phyloP scores from a whole-genome alignment of 1,140 invertebrate species.

The Mya arenaria region DNA sequence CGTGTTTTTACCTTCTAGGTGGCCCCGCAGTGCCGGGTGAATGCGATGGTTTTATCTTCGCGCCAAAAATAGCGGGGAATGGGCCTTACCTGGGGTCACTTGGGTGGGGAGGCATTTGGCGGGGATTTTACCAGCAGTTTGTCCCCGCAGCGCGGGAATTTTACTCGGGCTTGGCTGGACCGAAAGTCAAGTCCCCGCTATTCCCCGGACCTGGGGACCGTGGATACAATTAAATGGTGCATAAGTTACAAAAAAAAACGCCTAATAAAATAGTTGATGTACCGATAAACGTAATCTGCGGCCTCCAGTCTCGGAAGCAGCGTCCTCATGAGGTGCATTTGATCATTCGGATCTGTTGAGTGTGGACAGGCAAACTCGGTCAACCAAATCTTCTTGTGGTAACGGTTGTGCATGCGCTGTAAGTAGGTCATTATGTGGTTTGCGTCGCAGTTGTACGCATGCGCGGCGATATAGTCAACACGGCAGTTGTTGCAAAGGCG shows the following conservation, averaged over 20 bases:
- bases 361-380: constrained; percentile 63
- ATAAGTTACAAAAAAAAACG: not conserved
- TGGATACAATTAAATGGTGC: not conserved
- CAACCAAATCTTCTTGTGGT: constrained; percentile 59
- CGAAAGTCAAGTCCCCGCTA: no score
- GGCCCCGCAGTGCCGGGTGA: no score
- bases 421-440: constrained; percentile 55
- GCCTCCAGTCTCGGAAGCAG: constrained; percentile 55
- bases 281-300: constrained; percentile 47
- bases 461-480: constrained; percentile 58
- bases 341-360: constrained; percentile 8
- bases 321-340: constrained; percentile 56
- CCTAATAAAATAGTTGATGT: not conserved
- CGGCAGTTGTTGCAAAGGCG: constrained; percentile 47
- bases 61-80: no score
- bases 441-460: constrained; percentile 58
- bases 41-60: no score
- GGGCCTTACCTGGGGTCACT: no score
- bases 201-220: no score
- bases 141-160: not conserved
- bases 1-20: no score
- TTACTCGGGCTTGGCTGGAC: not conserved
- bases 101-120: no score
- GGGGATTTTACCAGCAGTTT: not conserved
- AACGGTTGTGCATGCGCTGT: constrained; percentile 45